Evolutionary conservation across 2,113 vertebrate species (phyloP).

Genomic region (Pomatorhinus ruficollis): DNA sequence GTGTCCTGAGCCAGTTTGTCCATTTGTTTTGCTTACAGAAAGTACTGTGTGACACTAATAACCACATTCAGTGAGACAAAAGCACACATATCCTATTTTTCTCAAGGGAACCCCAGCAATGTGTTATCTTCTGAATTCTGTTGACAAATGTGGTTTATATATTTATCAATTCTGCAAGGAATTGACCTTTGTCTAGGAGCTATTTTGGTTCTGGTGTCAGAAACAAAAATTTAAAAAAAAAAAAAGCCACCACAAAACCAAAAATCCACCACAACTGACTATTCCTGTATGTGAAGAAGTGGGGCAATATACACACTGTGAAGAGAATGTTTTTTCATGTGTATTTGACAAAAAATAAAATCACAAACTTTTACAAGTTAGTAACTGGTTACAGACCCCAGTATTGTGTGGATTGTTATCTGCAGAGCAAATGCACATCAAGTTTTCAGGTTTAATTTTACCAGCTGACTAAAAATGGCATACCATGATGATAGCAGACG

Average conservation of each 20-base stretch:
- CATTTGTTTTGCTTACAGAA: not conserved
- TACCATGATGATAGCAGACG: not conserved
- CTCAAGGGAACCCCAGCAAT: not conserved
- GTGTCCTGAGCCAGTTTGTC: not conserved
- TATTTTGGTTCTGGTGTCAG: not conserved
- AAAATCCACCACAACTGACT: not conserved
- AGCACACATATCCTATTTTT: not conserved
- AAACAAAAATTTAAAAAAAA: not conserved
- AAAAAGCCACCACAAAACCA: not conserved
- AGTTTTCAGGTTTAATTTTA: not conserved
- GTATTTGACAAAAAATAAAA: not conserved
- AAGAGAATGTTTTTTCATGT: not conserved
- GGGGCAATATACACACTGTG: accelerated
- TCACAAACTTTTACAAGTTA: not conserved
- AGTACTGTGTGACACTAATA: not conserved
- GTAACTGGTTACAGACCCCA: not conserved
- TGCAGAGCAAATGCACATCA: not conserved
- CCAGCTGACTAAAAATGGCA: not conserved
- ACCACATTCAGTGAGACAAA: not conserved
- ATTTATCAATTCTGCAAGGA: not conserved
- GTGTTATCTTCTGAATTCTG: not conserved
- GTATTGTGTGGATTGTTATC: not conserved
- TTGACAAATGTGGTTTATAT: not conserved
- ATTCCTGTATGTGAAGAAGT: not conserved
- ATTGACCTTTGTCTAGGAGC: not conserved